Conservation (phyloP, 2,113 vertebrate species). For the Carlito syrichta region DNA sequence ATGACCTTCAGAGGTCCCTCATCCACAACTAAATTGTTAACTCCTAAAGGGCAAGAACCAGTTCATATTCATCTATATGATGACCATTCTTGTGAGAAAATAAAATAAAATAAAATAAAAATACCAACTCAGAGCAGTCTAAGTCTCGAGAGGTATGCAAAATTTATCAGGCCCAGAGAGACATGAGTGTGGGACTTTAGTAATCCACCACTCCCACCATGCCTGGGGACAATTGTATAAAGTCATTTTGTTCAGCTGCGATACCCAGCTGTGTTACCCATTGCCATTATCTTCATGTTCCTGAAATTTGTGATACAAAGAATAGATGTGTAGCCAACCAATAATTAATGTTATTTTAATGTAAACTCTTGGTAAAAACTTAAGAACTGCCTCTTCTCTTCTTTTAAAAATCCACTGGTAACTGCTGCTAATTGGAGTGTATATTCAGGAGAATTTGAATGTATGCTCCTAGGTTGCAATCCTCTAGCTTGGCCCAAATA, state of each 20-base stretch:
- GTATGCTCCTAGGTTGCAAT: too few species aligned
- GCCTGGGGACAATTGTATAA: not conserved
- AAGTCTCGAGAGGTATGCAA: not conserved
- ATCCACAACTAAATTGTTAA: not conserved
- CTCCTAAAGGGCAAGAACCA: not conserved
- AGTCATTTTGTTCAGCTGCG: not conserved
- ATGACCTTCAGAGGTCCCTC: not conserved
- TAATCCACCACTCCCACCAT: not conserved
- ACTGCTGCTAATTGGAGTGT: too few species aligned
- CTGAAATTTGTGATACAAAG: not conserved
- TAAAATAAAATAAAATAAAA: too few species aligned
- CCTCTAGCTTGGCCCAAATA: too few species aligned
- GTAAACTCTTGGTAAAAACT: too few species aligned
- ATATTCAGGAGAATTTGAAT: too few species aligned
- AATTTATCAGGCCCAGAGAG: not conserved
- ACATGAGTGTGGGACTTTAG: not conserved
- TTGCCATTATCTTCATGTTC: not conserved
- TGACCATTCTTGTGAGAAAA: not conserved
- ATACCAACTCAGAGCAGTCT: not conserved
- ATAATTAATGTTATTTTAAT: too few species aligned
- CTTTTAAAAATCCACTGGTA: too few species aligned
- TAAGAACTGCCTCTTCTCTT: too few species aligned
- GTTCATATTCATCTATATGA: not conserved
- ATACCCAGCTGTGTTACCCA: not conserved
- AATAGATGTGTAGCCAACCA: not conserved